phyloP scores from a whole-genome alignment of 2,888 invertebrate genomes.

The Anaspis maculata region DNA sequence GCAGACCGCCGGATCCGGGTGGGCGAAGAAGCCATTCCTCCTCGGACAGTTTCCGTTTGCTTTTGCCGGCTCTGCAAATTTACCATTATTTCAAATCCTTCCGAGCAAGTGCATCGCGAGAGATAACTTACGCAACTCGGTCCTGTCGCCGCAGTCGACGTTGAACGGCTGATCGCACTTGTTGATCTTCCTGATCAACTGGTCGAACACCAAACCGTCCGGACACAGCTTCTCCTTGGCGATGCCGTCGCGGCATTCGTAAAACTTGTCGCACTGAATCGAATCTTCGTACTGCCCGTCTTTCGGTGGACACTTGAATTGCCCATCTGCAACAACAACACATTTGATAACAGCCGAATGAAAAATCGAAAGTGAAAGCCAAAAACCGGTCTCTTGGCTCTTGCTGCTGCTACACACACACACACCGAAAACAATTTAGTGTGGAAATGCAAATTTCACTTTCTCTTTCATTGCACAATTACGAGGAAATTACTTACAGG shows the following conservation, averaged over 20 bases:
- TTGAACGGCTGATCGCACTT: conserved; percentile 91
- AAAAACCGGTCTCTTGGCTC: conserved; percentile 8
- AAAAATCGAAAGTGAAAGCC: conserved; percentile 8
- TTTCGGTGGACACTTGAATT: conserved; percentile 72
- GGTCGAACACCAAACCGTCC: conserved; percentile 85
- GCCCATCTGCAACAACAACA: conserved; percentile 37
- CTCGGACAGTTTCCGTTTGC: conserved; percentile 67
- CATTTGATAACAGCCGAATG: not conserved
- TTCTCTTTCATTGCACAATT: too few relatives aligned
- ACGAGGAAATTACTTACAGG: conserved; percentile 24
- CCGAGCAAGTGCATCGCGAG: conserved; percentile 2
- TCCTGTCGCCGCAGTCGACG: conserved; percentile 82
- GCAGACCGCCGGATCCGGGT: conserved; percentile 74
- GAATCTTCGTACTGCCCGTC: conserved; percentile 75
- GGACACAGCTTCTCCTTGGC: conserved; percentile 72
- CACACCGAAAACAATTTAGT: too few relatives aligned
- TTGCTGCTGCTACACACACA: too few relatives aligned
- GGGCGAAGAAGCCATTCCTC: conserved; percentile 84
- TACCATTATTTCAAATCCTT: too few relatives aligned
- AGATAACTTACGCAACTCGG: conserved; percentile 72
- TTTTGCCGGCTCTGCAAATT: conserved; percentile 69
- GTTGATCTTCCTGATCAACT: conserved; percentile 73
- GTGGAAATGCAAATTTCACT: too few relatives aligned
- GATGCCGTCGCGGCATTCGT: conserved; percentile 65
- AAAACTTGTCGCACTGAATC: conserved; percentile 80